Conservation (phyloP, 2,113 vertebrate species). For the Lasiurus cinereus region DNA sequence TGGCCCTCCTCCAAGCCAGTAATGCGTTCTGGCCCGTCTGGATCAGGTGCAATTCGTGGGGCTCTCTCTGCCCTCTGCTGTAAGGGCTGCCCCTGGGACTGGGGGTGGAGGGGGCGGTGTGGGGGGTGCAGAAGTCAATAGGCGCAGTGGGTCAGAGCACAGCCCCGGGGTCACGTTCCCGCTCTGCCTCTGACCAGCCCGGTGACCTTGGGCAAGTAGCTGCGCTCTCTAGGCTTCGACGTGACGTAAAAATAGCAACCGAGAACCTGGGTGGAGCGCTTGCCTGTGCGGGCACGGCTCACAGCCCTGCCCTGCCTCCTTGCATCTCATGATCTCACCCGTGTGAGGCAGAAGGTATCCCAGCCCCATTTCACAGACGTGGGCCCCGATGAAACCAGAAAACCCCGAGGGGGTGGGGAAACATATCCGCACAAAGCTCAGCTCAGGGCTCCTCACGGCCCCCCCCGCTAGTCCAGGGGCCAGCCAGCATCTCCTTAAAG, state of each 20-base stretch:
- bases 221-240: conserved; percentile 34
- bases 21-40: background rate
- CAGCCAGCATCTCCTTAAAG: background rate
- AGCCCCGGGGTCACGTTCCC: background rate
- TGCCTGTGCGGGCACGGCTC: background rate
- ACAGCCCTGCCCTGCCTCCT: background rate
- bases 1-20: background rate
- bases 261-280: background rate
- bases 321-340: background rate
- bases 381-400: conserved; percentile 27
- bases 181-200: background rate
- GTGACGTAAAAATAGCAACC: background rate
- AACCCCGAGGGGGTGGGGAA: background rate
- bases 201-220: conserved; percentile 47
- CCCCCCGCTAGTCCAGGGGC: background rate
- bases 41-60: background rate
- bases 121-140: no score
- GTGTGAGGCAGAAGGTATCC: conserved; percentile 41
- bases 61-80: background rate
- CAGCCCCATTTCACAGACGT: background rate
- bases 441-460: background rate
- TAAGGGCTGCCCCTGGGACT: background rate
- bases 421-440: rapidly evolving
- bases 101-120: background rate
- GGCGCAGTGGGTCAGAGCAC: background rate